A percentile compares a stretch with the other conserved stretches of the same genome.
phyloP scores from a whole-genome alignment of 2,797 vertebrate genomes.

The Fistularia commersonii region DNA sequence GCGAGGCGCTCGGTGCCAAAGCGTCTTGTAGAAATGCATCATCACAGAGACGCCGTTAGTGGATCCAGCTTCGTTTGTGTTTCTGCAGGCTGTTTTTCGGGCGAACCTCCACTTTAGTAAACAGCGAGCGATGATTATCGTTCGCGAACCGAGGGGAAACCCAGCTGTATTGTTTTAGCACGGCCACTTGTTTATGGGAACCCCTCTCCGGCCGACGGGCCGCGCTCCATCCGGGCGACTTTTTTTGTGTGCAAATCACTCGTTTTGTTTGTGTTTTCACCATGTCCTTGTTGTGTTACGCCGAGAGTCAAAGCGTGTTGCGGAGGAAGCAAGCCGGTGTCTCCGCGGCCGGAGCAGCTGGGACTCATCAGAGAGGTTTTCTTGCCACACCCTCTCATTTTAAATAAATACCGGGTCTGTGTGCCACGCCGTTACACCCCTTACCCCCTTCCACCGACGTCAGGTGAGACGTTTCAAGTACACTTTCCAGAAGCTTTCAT shows the following conservation, averaged over 20 bases:
- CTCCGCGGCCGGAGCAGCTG: slow-evolving; percentile 54
- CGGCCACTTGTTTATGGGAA: slow-evolving; percentile 67
- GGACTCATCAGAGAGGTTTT: slow-evolving; percentile 48
- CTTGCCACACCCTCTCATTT: slow-evolving; percentile 66
- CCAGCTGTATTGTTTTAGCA: slow-evolving; percentile 75
- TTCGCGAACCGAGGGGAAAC: slow-evolving; percentile 55
- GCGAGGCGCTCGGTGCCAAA: slow-evolving; percentile 29
- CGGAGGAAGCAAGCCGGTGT: slow-evolving; percentile 45
- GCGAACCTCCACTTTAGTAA: slow-evolving; percentile 52
- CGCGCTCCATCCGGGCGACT: slow-evolving; percentile 40
- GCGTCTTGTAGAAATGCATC: slow-evolving; percentile 31
- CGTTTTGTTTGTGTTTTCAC: slow-evolving; percentile 66
- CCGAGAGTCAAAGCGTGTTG: slow-evolving; percentile 31
- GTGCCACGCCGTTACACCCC: too few species aligned
- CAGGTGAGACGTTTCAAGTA: too few species aligned
- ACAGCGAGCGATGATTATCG: slow-evolving; percentile 69
- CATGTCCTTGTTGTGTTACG: slow-evolving; percentile 66
- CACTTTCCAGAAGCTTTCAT: too few species aligned
- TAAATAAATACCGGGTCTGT: slow-evolving; percentile 53
- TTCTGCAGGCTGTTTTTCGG: slow-evolving; percentile 46
- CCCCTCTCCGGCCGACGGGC: slow-evolving; percentile 42
- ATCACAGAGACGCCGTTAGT: slow-evolving; percentile 41
- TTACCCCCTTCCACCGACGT: too few species aligned
- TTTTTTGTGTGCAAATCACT: slow-evolving; percentile 67
- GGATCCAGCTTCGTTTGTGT: slow-evolving; percentile 56